Evolutionary conservation across 2,113 vertebrate species (phyloP).

Genomic region (Toxostoma redivivum): DNA sequence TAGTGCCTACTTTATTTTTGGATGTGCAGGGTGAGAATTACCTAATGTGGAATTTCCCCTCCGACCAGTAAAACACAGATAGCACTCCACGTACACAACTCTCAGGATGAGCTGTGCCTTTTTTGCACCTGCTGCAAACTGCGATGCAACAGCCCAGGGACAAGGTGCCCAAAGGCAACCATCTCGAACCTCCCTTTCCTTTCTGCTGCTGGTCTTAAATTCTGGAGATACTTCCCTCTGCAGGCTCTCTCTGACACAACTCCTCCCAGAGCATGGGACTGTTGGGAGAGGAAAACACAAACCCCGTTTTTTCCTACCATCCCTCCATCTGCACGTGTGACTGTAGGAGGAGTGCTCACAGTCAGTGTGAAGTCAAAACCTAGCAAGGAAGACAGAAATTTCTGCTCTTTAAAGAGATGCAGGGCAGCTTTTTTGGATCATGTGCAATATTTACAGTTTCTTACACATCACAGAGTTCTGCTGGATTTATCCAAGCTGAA

Average conservation of each 20-base stretch:
- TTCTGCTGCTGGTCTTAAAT: background rate
- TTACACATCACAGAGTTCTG: background rate
- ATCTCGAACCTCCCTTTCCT: background rate
- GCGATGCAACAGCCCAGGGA: background rate
- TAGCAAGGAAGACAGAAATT: background rate
- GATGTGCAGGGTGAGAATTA: background rate
- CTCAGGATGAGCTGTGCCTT: background rate
- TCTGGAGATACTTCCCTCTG: background rate
- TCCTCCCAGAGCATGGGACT: background rate
- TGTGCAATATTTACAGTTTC: background rate
- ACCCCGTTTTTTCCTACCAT: fast-evolving
- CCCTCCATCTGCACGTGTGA: fast-evolving
- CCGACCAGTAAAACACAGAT: background rate
- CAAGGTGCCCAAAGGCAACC: background rate
- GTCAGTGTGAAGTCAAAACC: background rate
- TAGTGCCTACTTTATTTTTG: background rate
- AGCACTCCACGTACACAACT: background rate
- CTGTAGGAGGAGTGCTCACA: background rate
- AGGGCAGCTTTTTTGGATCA: background rate
- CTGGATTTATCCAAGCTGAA: background rate
- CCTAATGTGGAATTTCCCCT: background rate
- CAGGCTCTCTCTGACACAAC: background rate
- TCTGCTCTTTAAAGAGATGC: background rate
- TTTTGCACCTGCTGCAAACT: background rate
- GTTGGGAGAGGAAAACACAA: background rate